Conservation (phyloP, 2,888 invertebrate genomes). For the Lochmaea crataegi region DNA sequence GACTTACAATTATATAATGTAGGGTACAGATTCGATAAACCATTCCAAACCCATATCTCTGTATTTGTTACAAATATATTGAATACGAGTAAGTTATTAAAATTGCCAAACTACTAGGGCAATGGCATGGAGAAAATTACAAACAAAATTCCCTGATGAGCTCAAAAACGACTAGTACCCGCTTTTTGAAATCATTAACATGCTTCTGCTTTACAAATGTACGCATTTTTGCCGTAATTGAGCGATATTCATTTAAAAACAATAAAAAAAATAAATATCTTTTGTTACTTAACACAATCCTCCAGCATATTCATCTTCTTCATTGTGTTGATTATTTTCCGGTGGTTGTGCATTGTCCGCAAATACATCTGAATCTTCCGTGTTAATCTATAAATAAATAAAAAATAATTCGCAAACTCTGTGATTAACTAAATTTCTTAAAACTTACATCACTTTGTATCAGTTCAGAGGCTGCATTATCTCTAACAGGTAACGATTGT, state of each 20-base stretch:
- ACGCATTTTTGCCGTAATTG: too few species aligned
- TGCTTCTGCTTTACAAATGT: too few species aligned
- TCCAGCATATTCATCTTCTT: slow-evolving; percentile 54
- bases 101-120: too few species aligned
- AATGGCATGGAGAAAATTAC: too few species aligned
- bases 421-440: slow-evolving; percentile 50
- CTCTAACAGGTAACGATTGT: slow-evolving; percentile 65
- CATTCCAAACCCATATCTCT: too few species aligned
- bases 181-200: too few species aligned
- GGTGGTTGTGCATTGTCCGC: background rate
- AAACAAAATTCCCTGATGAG: too few species aligned
- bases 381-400: background rate
- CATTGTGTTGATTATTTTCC: slow-evolving; percentile 31
- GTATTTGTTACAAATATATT: too few species aligned
- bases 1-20: background rate
- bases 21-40: too few species aligned
- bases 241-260: too few species aligned
- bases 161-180: too few species aligned
- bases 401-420: background rate
- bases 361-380: slow-evolving; percentile 12
- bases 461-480: slow-evolving; percentile 75
- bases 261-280: background rate
- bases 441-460: slow-evolving; percentile 56
- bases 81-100: too few species aligned
- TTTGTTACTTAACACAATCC: slow-evolving; percentile 54